phyloP scores from a whole-genome alignment of 1,140 invertebrate species.

The Trichoplusia ni region DNA sequence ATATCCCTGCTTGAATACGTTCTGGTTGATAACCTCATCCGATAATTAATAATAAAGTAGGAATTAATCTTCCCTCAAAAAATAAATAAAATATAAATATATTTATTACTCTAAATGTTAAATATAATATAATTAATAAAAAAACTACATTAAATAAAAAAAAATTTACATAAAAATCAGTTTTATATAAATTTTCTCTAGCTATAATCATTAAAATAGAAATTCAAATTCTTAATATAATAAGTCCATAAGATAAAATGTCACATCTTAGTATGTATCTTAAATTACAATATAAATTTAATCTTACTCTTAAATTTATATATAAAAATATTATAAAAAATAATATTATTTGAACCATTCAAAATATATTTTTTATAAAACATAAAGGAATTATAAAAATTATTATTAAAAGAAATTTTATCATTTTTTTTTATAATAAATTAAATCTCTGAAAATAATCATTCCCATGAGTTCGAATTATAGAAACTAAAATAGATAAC shows the following conservation, averaged over 20 bases:
- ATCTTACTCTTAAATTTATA: no score
- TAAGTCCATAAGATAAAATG: slow-evolving; percentile 79
- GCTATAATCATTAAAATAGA: slow-evolving; percentile 79
- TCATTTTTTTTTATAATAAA: no score
- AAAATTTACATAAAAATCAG: no score
- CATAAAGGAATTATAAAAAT: no score
- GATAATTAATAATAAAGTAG: slow-evolving; percentile 84
- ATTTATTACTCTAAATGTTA: slow-evolving; percentile 81
- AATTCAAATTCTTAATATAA: slow-evolving; percentile 82
- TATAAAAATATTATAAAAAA: no score
- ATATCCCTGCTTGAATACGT: slow-evolving; percentile 82
- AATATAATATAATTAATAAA: slow-evolving; percentile 82
- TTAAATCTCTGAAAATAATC: slow-evolving; percentile 82
- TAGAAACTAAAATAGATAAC: slow-evolving; percentile 82
- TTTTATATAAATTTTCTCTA: slow-evolving; percentile 75
- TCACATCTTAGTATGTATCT: slow-evolving; percentile 75
- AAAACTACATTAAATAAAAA: slow-evolving; percentile 81
- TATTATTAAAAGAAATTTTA: no score
- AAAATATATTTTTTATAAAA: no score
- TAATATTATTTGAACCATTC: no score
- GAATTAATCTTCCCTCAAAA: slow-evolving; percentile 85
- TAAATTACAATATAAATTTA: slow-evolving; percentile 81
- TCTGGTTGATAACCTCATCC: slow-evolving; percentile 85
- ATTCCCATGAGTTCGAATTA: no score
- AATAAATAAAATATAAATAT: slow-evolving; percentile 86